Percentiles rank a stretch among this genome's conserved stretches.
These are phyloP conservation scores for Willowsia nigromaculata DNA, from an alignment of 2,888 invertebrate genomes.

Conservation along the genomic window DNA sequence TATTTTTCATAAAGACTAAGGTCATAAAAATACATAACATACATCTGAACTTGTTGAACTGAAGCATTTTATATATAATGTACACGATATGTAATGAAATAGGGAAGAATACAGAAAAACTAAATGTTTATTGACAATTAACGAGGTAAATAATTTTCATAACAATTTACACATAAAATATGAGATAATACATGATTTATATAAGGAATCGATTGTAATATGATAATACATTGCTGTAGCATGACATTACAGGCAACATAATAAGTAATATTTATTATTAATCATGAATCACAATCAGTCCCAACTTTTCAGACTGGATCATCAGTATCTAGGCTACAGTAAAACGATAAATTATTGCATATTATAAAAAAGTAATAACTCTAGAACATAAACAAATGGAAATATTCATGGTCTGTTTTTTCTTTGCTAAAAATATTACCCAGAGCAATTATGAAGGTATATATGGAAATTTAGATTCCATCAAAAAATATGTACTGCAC, in stretches of 20 bases:
- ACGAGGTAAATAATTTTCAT: neutral
- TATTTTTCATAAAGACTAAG: constrained; percentile 12
- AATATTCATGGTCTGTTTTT: no score
- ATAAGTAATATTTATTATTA: neutral
- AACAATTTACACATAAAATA: neutral
- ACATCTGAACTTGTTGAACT: constrained; percentile 41
- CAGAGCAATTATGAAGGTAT: no score
- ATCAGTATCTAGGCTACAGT: constrained; percentile 43
- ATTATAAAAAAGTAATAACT: no score
- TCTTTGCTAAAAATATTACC: no score
- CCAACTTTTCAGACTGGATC: constrained; percentile 57
- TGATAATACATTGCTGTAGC: neutral
- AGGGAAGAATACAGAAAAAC: neutral
- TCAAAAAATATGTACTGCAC: no score
- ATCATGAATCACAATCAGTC: constrained; percentile 53
- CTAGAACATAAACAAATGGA: neutral
- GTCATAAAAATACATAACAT: constrained; percentile 15
- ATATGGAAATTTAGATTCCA: no score
- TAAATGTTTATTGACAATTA: neutral
- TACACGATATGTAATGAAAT: neutral
- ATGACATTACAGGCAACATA: constrained; percentile 5
- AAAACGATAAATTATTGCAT: neutral
- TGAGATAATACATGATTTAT: neutral
- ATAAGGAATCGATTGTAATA: neutral
- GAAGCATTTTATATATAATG: constrained; percentile 33